Percentiles rank a stretch among this genome's conserved stretches.
Evolutionary conservation across 2,888 invertebrate species (phyloP).

Genomic region (Leptinotarsa haldemani): DNA sequence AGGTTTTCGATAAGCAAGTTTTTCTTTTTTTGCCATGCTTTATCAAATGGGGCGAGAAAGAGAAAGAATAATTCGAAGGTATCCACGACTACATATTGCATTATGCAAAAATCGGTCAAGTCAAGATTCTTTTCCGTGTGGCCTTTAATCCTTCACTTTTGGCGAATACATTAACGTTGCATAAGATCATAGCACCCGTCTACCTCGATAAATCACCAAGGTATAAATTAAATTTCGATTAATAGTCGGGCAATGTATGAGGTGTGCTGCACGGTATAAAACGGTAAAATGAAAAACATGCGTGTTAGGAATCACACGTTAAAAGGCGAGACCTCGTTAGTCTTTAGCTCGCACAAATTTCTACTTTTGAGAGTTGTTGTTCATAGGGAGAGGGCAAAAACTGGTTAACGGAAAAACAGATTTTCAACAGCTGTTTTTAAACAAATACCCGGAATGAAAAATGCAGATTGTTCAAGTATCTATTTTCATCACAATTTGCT

Average conservation of each 20-base stretch:
- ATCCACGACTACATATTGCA: neutral
- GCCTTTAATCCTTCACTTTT: conserved; percentile 6
- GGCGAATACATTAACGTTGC: conserved; percentile 11
- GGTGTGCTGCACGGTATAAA: conserved; percentile 2
- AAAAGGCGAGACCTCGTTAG: too few relatives aligned
- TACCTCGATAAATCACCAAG: neutral
- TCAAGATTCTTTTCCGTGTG: neutral
- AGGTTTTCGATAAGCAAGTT: too few relatives aligned
- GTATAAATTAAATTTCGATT: conserved; percentile 8
- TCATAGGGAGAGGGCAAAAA: too few relatives aligned
- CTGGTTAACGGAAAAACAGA: neutral
- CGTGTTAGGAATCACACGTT: too few relatives aligned
- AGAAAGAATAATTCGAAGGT: neutral
- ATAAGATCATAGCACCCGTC: conserved; percentile 4
- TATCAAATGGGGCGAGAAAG: too few relatives aligned
- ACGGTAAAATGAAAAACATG: neutral
- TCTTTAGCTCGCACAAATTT: too few relatives aligned
- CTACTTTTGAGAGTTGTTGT: too few relatives aligned
- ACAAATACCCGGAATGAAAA: too few relatives aligned
- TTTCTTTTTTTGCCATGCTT: too few relatives aligned
- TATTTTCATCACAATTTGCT: too few relatives aligned
- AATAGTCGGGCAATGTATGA: neutral
- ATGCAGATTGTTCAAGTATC: too few relatives aligned
- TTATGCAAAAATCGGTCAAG: neutral
- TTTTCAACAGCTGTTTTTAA: too few relatives aligned